These are phyloP conservation scores for Coturnix japonica DNA, from an alignment of 2,113 vertebrate species.

Conservation along the genomic window DNA sequence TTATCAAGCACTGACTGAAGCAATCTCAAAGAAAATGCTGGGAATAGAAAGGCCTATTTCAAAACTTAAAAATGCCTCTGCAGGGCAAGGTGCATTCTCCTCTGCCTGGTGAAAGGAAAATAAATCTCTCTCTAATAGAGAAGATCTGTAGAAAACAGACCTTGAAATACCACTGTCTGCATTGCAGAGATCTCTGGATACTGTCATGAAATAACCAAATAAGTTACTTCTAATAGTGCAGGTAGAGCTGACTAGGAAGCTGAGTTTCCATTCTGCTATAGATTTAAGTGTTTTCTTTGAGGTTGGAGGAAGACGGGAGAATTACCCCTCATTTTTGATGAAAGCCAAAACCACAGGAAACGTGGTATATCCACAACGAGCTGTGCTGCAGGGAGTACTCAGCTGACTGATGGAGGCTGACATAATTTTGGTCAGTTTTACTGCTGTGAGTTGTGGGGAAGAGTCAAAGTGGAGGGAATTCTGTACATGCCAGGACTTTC, in stretches of 20 bases:
- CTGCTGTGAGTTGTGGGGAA: conserved; percentile 4
- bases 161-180: conserved; percentile 63
- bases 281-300: conserved; percentile 51
- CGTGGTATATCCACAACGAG: background rate
- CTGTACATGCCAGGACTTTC: background rate
- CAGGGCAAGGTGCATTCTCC: conserved; percentile 71
- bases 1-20: conserved; percentile 68
- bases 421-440: conserved; percentile 36
- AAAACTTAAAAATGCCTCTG: conserved; percentile 59
- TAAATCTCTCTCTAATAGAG: conserved; percentile 65
- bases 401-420: conserved; percentile 25
- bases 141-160: conserved; percentile 68
- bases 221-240: background rate
- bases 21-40: conserved; percentile 66
- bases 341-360: conserved; percentile 55
- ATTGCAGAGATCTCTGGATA: conserved; percentile 72
- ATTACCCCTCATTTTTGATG: conserved; percentile 23
- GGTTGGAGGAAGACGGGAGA: conserved; percentile 25
- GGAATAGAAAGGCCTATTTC: conserved; percentile 69
- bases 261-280: background rate
- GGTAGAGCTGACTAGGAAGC: conserved; percentile 47
- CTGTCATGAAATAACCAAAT: conserved; percentile 55
- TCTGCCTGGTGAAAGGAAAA: conserved; percentile 63
- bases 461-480: background rate
- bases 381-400: background rate